Percentiles rank a stretch among this genome's conserved stretches.
Evolutionary conservation across 2,113 vertebrate species (phyloP).

Genomic region (Chionodraco myersi): DNA sequence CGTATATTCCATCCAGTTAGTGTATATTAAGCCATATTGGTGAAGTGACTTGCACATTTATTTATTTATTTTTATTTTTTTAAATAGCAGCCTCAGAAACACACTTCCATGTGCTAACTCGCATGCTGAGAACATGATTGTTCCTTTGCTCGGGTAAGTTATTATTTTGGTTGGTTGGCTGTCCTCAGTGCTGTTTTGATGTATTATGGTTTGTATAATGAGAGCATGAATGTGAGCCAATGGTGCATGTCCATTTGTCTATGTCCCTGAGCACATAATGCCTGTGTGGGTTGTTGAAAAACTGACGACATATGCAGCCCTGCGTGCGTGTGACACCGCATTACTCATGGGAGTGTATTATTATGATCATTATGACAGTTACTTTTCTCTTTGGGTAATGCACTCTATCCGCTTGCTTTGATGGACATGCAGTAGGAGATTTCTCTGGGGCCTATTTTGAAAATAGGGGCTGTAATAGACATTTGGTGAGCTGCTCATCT

Average conservation of each 20-base stretch:
- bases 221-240: slow-evolving; percentile 37
- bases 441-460: background rate
- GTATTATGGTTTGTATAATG: slow-evolving; percentile 48
- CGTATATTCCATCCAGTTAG: background rate
- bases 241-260: slow-evolving; percentile 23
- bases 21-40: background rate
- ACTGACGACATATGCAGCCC: slow-evolving; percentile 37
- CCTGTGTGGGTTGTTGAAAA: slow-evolving; percentile 23
- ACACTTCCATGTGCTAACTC: slow-evolving; percentile 31
- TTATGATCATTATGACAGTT: slow-evolving; percentile 39
- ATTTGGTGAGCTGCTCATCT: background rate
- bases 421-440: background rate
- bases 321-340: slow-evolving; percentile 6
- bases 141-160: slow-evolving; percentile 27
- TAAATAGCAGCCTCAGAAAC: slow-evolving; percentile 59
- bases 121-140: slow-evolving; percentile 37
- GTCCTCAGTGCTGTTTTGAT: slow-evolving; percentile 38
- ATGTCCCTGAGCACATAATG: background rate
- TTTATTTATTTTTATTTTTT: background rate
- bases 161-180: slow-evolving; percentile 49
- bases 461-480: background rate
- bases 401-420: slow-evolving; percentile 14
- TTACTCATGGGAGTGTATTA: slow-evolving; percentile 45
- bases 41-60: background rate
- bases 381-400: slow-evolving; percentile 15